Conservation (phyloP, 2,797 vertebrate genomes). For the Esox masquinongy region DNA sequence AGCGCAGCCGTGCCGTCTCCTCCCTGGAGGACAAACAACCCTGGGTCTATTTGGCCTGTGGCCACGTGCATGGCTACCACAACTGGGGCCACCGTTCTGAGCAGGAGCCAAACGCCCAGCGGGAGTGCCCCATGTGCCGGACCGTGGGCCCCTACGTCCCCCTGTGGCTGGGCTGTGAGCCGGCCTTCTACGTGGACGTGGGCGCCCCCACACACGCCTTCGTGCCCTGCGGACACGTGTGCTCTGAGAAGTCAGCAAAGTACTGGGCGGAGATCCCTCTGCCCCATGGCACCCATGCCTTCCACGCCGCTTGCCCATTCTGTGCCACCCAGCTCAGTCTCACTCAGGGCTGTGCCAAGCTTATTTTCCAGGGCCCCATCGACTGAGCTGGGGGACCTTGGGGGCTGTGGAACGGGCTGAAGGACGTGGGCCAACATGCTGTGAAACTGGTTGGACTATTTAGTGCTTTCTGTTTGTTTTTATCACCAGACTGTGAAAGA, state of each 20-base stretch:
- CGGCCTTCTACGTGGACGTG: constrained; percentile 94
- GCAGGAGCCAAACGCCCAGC: constrained; percentile 82
- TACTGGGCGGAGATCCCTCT: constrained; percentile 94
- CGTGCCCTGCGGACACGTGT: constrained; percentile 95
- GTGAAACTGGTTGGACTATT: constrained; percentile 66
- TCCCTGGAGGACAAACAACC: constrained; percentile 96
- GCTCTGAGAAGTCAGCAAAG: constrained; percentile 94
- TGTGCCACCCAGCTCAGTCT: constrained; percentile 90
- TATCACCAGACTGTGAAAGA: constrained; percentile 44
- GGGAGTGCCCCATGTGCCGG: constrained; percentile 97
- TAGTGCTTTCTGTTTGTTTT: constrained; percentile 57
- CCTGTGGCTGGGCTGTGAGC: constrained; percentile 94
- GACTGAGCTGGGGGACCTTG: constrained; percentile 78
- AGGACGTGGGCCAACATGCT: constrained; percentile 59
- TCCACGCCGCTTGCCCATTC: constrained; percentile 89
- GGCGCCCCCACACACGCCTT: constrained; percentile 93
- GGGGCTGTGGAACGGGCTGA: constrained; percentile 15
- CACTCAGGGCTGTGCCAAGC: constrained; percentile 88
- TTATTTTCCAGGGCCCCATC: constrained; percentile 97
- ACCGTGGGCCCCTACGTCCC: constrained; percentile 94
- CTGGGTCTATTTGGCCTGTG: constrained; percentile 94
- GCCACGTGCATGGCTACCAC: constrained; percentile 95
- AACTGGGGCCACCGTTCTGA: constrained; percentile 96
- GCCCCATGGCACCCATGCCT: constrained; percentile 88
- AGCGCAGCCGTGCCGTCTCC: constrained; percentile 88